phyloP scores from a whole-genome alignment of 2,113 vertebrate genomes.

The Antechinus flavipes region DNA sequence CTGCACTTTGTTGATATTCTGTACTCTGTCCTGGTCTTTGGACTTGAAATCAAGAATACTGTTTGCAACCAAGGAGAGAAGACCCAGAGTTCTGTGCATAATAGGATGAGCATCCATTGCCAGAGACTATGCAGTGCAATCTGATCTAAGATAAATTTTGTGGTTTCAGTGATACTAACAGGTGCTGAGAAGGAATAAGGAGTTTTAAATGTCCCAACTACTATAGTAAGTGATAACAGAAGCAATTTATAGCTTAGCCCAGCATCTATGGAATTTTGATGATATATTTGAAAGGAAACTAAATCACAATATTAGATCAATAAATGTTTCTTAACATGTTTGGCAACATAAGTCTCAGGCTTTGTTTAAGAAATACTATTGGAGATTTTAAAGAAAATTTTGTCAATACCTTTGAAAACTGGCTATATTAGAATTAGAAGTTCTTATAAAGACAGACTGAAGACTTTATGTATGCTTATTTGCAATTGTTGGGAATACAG shows the following conservation, averaged over 20 bases:
- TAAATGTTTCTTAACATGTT: conserved; percentile 12
- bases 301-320: conserved; percentile 39
- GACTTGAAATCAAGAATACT: neutral
- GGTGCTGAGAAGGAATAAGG: neutral
- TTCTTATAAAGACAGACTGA: conserved; percentile 50
- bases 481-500: neutral
- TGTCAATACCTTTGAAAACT: conserved; percentile 42
- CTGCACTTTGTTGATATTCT: no score
- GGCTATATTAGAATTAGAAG: conserved; percentile 10
- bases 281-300: neutral
- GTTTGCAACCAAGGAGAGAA: neutral
- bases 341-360: neutral
- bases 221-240: neutral
- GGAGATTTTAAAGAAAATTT: conserved; percentile 26
- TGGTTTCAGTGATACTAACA: neutral
- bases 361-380: conserved; percentile 48
- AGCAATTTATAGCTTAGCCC: neutral
- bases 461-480: conserved; percentile 39
- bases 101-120: no score
- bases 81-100: no score
- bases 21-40: neutral
- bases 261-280: neutral
- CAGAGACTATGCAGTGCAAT: neutral
- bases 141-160: neutral
- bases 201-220: neutral